A percentile compares a stretch with the other conserved stretches of the same genome.
Conservation (phyloP, 2,888 invertebrate genomes). For the Hoplodrina ambigua region DNA sequence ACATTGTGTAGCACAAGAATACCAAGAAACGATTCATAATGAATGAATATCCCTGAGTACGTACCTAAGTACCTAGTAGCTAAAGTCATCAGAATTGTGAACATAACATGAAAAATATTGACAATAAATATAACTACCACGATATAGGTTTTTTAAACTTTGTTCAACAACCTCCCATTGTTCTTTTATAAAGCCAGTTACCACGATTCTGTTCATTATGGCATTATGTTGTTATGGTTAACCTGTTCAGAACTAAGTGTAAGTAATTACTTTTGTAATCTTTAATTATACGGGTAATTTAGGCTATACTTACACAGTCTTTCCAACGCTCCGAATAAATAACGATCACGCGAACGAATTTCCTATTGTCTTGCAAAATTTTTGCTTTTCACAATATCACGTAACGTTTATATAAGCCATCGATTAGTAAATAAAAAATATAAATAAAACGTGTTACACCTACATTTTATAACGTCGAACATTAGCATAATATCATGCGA, state of each 20-base stretch:
- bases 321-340: slow-evolving; percentile 32
- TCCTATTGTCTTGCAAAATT: slow-evolving; percentile 48
- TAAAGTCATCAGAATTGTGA: slow-evolving; percentile 36
- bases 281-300: slow-evolving; percentile 44
- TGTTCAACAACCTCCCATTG: slow-evolving; percentile 74
- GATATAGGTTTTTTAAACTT: slow-evolving; percentile 69
- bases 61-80: not conserved
- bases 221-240: slow-evolving; percentile 59
- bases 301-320: slow-evolving; percentile 26
- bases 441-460: slow-evolving; percentile 8
- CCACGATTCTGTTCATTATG: slow-evolving; percentile 65
- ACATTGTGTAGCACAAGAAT: slow-evolving; percentile 42
- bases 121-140: slow-evolving; percentile 55
- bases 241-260: slow-evolving; percentile 45
- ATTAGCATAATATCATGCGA: slow-evolving; percentile 23
- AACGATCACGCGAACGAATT: slow-evolving; percentile 38
- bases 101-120: slow-evolving; percentile 54
- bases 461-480: slow-evolving; percentile 6
- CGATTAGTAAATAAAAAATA: slow-evolving; percentile 4
- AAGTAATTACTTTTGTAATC: slow-evolving; percentile 49
- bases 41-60: slow-evolving; percentile 18
- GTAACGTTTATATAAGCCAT: slow-evolving; percentile 5
- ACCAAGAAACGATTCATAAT: slow-evolving; percentile 39
- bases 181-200: slow-evolving; percentile 69
- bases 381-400: slow-evolving; percentile 19